Conservation (phyloP, 2,113 vertebrate genomes). For the Clupea harengus region DNA sequence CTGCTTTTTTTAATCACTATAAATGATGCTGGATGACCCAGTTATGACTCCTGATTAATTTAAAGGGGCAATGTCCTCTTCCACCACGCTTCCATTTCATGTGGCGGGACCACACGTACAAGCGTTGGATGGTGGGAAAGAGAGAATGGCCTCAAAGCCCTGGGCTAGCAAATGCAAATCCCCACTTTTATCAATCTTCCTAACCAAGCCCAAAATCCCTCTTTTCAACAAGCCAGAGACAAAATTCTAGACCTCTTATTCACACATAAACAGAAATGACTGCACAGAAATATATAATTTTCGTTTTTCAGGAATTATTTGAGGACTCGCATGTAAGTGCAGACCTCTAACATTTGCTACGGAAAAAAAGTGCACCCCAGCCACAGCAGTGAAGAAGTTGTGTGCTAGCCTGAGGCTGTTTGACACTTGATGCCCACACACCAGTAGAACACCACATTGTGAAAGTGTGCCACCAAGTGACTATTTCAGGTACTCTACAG, state of each 20-base stretch:
- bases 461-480: slow-evolving; percentile 13
- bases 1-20: slow-evolving; percentile 23
- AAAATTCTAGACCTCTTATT: slow-evolving; percentile 1
- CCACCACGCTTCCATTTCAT: slow-evolving; percentile 6
- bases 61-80: slow-evolving; percentile 24
- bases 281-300: neutral
- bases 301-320: neutral
- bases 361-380: neutral
- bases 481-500: slow-evolving; percentile 2
- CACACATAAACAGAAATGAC: neutral
- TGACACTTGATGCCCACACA: neutral
- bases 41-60: slow-evolving; percentile 35
- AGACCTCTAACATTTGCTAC: neutral
- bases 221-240: neutral
- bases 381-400: neutral
- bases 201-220: neutral
- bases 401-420: neutral
- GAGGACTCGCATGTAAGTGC: neutral
- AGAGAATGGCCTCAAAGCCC: neutral
- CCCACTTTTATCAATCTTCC: neutral
- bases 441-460: neutral
- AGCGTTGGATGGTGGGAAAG: neutral
- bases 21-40: slow-evolving; percentile 44
- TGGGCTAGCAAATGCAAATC: neutral
- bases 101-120: slow-evolving; percentile 38